Conservation (phyloP, 2,888 invertebrate species). For the Xestia ashworthii region DNA sequence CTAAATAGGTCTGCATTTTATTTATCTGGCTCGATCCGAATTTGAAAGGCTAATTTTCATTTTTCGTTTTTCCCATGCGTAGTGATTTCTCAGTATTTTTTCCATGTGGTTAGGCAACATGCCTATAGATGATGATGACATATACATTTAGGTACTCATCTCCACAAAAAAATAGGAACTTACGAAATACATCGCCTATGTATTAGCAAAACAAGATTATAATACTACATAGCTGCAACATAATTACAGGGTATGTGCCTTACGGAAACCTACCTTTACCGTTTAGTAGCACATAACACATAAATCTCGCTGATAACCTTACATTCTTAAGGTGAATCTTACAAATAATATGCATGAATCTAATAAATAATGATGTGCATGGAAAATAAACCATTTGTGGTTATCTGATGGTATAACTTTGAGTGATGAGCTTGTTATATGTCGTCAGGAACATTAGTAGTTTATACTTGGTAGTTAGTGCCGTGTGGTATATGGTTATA, state of each 20-base stretch:
- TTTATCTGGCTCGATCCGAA: no score
- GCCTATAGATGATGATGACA: no score
- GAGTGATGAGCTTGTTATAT: conserved; percentile 40
- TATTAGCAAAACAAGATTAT: background rate
- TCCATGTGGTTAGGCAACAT: no score
- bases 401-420: conserved; percentile 48
- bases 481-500: conserved; percentile 19
- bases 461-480: conserved; percentile 2
- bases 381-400: conserved; percentile 38
- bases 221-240: background rate
- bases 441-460: conserved; percentile 40
- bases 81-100: no score
- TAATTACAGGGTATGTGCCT: conserved; percentile 10
- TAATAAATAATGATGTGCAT: conserved; percentile 52
- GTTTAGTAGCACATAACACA: conserved; percentile 47
- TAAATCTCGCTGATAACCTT: conserved; percentile 58
- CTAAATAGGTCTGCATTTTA: background rate
- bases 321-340: conserved; percentile 59
- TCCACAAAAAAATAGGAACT: background rate
- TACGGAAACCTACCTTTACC: conserved; percentile 43
- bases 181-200: background rate
- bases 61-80: background rate
- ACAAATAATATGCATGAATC: conserved; percentile 53
- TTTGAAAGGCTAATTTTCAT: no score
- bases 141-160: no score